Conservation (phyloP, 2,113 vertebrate species). For the Hepsetus odoe region DNA sequence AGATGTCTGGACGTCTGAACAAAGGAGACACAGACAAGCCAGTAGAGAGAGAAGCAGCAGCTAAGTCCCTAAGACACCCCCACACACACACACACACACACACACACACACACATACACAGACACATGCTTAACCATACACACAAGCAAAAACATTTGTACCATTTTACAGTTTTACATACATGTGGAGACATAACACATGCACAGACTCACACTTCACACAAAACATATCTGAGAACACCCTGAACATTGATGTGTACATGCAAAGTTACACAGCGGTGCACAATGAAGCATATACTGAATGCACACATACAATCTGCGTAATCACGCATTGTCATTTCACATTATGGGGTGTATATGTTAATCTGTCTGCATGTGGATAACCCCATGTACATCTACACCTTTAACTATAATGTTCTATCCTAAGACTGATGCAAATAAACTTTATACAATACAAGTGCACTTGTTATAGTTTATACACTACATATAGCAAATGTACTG, state of each 20-base stretch:
- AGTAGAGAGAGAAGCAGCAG: constrained; percentile 60
- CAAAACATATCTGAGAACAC: neutral
- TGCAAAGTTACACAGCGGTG: neutral
- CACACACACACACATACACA: neutral
- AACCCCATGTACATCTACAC: neutral
- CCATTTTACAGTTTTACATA: neutral
- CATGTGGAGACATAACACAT: neutral
- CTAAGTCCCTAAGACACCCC: constrained; percentile 48
- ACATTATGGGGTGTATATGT: neutral
- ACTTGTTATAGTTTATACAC: neutral
- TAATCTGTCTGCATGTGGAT: neutral
- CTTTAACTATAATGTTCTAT: neutral
- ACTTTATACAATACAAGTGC: too few species aligned
- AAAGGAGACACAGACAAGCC: constrained; percentile 58
- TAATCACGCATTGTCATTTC: neutral
- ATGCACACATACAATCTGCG: constrained; percentile 12
- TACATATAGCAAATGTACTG: neutral
- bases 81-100: constrained; percentile 9
- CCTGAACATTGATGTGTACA: neutral
- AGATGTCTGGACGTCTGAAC: constrained; percentile 64
- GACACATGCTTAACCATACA: too few species aligned
- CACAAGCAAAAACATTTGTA: neutral
- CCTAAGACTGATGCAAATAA: too few species aligned
- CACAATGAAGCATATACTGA: constrained; percentile 32
- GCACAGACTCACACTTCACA: neutral